Evolutionary conservation across 1,140 invertebrate species (phyloP).

Genomic region (Phymastichus coffea): DNA sequence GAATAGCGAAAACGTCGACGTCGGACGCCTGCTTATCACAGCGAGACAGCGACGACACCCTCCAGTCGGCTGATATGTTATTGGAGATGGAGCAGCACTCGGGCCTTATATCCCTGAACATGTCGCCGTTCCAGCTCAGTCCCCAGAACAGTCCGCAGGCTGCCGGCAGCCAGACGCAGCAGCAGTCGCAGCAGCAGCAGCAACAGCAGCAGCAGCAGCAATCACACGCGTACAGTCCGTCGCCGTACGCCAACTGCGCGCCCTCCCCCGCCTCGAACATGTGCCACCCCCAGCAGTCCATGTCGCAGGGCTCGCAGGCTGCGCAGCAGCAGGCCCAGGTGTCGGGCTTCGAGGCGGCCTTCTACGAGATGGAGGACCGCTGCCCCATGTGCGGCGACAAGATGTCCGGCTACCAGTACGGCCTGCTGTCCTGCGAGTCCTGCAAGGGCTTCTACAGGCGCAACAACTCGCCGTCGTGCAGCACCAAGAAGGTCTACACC

Average conservation of each 20-base stretch:
- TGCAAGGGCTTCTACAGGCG: slow-evolving; percentile 97
- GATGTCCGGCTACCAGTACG: slow-evolving; percentile 99
- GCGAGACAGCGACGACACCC: too few relatives aligned
- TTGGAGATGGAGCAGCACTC: slow-evolving; percentile 81
- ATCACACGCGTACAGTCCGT: slow-evolving; percentile 43
- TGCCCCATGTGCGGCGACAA: slow-evolving; percentile 99
- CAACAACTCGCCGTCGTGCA: slow-evolving; percentile 81
- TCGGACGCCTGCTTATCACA: too few relatives aligned
- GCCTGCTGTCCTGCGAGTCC: slow-evolving; percentile 96
- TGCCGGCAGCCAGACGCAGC: slow-evolving; percentile 39
- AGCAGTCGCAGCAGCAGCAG: slow-evolving; percentile 39
- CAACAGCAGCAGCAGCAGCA: slow-evolving; percentile 44
- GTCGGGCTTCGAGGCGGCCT: slow-evolving; percentile 54
- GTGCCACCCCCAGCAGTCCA: slow-evolving; percentile 42
- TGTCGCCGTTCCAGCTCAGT: slow-evolving; percentile 78
- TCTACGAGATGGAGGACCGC: slow-evolving; percentile 88
- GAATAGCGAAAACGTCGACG: too few relatives aligned
- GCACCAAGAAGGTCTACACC: slow-evolving; percentile 97
- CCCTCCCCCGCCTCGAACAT: slow-evolving; percentile 52
- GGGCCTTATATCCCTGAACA: slow-evolving; percentile 80
- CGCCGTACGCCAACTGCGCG: slow-evolving; percentile 44
- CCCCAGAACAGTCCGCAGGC: slow-evolving; percentile 63
- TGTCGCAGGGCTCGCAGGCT: slow-evolving; percentile 22
- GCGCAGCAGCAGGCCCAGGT: slow-evolving; percentile 41
- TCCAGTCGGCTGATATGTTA: slow-evolving; percentile 68